phyloP scores from a whole-genome alignment of 2,113 vertebrate species.

The Arothron firmamentum region DNA sequence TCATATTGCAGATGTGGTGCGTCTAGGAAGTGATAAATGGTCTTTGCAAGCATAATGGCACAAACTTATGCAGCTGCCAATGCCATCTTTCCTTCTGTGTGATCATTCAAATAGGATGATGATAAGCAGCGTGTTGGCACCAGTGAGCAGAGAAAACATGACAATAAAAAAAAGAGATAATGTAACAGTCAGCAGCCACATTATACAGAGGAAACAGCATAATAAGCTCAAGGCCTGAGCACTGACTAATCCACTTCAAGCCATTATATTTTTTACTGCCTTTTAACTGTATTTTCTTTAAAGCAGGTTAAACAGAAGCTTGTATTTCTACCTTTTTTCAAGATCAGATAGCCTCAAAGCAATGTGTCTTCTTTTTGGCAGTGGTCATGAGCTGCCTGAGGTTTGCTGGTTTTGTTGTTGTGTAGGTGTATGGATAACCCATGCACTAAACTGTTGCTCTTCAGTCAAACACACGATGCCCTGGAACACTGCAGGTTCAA shows the following conservation, averaged over 20 bases:
- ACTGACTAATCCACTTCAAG: constrained; percentile 45
- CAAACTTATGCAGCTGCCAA: constrained; percentile 52
- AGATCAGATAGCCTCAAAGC: constrained; percentile 18
- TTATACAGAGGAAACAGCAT: constrained; percentile 39
- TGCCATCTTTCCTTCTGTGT: constrained; percentile 40
- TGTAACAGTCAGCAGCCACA: constrained; percentile 38
- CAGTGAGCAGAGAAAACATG: constrained; percentile 27
- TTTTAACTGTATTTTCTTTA: constrained; percentile 31
- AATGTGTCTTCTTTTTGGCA: constrained; percentile 31
- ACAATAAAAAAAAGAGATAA: constrained; percentile 48
- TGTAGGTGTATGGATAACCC: constrained; percentile 32
- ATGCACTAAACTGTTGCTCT: constrained; percentile 28
- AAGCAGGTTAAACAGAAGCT: constrained; percentile 23
- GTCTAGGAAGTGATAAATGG: constrained; percentile 45
- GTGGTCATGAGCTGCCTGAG: constrained; percentile 30
- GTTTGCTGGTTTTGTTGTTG: constrained; percentile 30
- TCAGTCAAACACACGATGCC: constrained; percentile 8
- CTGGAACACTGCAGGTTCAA: constrained; percentile 27
- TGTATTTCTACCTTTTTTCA: constrained; percentile 10
- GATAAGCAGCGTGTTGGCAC: constrained; percentile 46
- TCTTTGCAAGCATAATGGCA: constrained; percentile 32
- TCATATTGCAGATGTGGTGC: neutral
- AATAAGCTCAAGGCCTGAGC: constrained; percentile 38
- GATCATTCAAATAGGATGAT: constrained; percentile 49
- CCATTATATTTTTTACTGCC: constrained; percentile 27